phyloP scores from a whole-genome alignment of 2,888 invertebrate genomes.

The Helobdella robusta region DNA sequence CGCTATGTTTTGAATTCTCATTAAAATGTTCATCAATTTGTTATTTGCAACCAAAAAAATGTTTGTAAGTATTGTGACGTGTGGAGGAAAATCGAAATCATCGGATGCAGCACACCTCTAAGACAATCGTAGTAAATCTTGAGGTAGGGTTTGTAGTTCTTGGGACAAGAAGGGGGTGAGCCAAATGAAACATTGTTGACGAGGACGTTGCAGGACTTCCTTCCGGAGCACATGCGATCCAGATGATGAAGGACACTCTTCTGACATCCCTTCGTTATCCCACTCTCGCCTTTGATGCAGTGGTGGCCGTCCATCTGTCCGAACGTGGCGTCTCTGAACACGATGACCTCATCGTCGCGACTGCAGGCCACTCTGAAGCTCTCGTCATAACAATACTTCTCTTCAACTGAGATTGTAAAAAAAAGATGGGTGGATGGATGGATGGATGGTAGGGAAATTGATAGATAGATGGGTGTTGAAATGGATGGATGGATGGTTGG shows the following conservation, averaged over 20 bases:
- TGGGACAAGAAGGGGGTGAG: too few relatives aligned
- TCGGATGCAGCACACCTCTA: constrained; percentile 11
- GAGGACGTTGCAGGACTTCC: constrained; percentile 18
- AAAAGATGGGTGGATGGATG: not conserved
- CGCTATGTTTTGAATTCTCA: not conserved
- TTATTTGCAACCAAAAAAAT: too few relatives aligned
- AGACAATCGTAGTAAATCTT: constrained; percentile 26
- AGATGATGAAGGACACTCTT: constrained; percentile 19
- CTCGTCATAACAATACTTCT: constrained; percentile 25
- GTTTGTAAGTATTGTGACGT: too few relatives aligned
- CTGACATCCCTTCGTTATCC: constrained; percentile 15
- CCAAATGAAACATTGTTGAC: too few relatives aligned
- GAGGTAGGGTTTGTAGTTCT: constrained; percentile 8
- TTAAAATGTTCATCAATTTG: too few relatives aligned
- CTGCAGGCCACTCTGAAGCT: constrained; percentile 20
- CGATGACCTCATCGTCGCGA: constrained; percentile 24
- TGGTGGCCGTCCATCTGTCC: constrained; percentile 22
- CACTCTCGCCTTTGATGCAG: constrained; percentile 13
- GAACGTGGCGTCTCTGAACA: constrained; percentile 24
- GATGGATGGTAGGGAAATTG: not conserved
- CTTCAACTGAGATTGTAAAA: not conserved
- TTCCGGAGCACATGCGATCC: constrained; percentile 26
- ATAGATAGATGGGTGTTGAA: not conserved
- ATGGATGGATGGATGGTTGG: not conserved
- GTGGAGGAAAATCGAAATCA: too few relatives aligned